phyloP scores from a whole-genome alignment of 2,797 vertebrate genomes.

The Odontamblyopus lacepedii region DNA sequence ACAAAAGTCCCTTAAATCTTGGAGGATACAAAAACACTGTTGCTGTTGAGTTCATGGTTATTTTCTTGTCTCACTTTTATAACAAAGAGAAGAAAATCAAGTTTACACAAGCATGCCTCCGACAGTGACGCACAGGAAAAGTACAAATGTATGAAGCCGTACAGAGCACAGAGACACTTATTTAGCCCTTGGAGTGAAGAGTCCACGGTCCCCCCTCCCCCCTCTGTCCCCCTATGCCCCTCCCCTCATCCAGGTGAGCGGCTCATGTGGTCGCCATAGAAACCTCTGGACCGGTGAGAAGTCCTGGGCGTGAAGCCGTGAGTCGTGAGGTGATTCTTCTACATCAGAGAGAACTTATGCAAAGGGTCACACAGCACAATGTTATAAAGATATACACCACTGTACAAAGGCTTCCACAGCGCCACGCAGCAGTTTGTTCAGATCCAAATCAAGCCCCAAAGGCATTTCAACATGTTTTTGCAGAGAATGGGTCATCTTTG shows the following conservation, averaged over 20 bases:
- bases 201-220: conserved; percentile 46
- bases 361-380: conserved; percentile 45
- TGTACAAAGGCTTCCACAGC: conserved; percentile 59
- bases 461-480: conserved; percentile 24
- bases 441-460: conserved; percentile 27
- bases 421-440: conserved; percentile 36
- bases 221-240: conserved; percentile 18
- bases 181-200: conserved; percentile 83
- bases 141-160: conserved; percentile 52
- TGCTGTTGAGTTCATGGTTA: conserved; percentile 41
- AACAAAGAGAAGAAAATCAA: conserved; percentile 18
- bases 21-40: conserved; percentile 29
- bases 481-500: conserved; percentile 25
- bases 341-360: conserved; percentile 24
- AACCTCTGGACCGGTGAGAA: conserved; percentile 20
- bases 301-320: conserved; percentile 16
- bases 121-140: conserved; percentile 41
- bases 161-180: conserved; percentile 74
- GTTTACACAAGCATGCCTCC: conserved; percentile 55
- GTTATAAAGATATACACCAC: conserved; percentile 58
- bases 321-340: conserved; percentile 27
- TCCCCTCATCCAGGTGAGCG: conserved; percentile 52
- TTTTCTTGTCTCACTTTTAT: conserved; percentile 37
- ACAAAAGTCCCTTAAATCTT: conserved; percentile 27
- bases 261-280: conserved; percentile 43